Conservation (phyloP, 2,797 vertebrate genomes). For the Spinus pinus region DNA sequence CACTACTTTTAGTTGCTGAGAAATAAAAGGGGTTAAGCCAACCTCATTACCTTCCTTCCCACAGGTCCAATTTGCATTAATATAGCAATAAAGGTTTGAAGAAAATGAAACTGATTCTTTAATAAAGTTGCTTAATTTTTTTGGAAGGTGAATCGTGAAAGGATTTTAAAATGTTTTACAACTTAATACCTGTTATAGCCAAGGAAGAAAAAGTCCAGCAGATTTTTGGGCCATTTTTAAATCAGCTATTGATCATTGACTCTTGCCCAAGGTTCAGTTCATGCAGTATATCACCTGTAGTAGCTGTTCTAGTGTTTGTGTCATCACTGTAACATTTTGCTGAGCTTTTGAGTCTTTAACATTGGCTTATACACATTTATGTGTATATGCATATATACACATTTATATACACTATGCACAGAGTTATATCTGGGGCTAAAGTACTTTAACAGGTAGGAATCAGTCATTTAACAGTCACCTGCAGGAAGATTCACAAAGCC, state of each 20-base stretch:
- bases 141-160: neutral
- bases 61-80: constrained; percentile 28
- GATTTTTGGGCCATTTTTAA: neutral
- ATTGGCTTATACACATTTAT: neutral
- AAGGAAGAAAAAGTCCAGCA: neutral
- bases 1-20: neutral
- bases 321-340: neutral
- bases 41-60: constrained; percentile 29
- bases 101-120: neutral
- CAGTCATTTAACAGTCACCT: neutral
- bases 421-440: neutral
- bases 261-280: neutral
- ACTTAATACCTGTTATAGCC: neutral
- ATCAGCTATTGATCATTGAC: neutral
- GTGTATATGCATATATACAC: neutral
- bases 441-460: neutral
- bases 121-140: constrained; percentile 12
- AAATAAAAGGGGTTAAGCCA: constrained; percentile 28
- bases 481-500: neutral
- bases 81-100: constrained; percentile 29
- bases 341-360: neutral
- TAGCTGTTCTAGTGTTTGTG: neutral
- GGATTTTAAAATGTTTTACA: neutral
- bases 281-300: neutral
- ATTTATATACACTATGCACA: neutral